Conservation (phyloP, 1,140 invertebrate genomes). For the Lineus longissimus region DNA sequence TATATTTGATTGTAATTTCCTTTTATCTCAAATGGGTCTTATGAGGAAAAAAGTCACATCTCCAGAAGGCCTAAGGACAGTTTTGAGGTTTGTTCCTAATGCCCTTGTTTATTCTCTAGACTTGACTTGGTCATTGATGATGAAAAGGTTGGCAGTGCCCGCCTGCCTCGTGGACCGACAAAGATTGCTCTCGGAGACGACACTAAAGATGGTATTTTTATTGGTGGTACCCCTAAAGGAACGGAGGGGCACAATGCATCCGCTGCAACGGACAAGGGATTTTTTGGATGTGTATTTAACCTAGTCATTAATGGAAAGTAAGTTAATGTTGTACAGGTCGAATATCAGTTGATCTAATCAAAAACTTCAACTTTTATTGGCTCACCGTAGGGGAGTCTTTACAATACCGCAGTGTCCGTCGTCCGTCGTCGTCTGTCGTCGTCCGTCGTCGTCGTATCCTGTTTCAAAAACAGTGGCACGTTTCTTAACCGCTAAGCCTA, state of each 20-base stretch:
- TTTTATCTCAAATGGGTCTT: too few relatives aligned
- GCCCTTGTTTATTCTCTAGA: not conserved
- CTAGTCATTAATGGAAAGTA: constrained; percentile 75
- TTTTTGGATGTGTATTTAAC: constrained; percentile 75
- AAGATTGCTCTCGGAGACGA: constrained; percentile 53
- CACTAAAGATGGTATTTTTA: constrained; percentile 51
- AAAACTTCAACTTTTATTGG: too few relatives aligned
- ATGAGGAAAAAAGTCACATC: too few relatives aligned
- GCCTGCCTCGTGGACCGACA: constrained; percentile 53
- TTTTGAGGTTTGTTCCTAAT: too few relatives aligned
- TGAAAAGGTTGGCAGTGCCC: constrained; percentile 56
- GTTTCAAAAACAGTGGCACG: too few relatives aligned
- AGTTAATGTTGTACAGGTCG: constrained; percentile 43
- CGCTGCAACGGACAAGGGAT: constrained; percentile 56
- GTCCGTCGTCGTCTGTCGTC: too few relatives aligned
- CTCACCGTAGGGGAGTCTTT: too few relatives aligned
- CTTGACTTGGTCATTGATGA: constrained; percentile 68
- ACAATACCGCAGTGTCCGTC: too few relatives aligned
- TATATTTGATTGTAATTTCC: too few relatives aligned
- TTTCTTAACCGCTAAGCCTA: too few relatives aligned
- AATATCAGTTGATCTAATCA: not conserved
- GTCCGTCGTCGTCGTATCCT: too few relatives aligned
- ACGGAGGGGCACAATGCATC: constrained; percentile 52
- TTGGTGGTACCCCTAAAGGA: constrained; percentile 63
- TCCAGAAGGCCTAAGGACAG: too few relatives aligned